These are phyloP conservation scores for Callyntrura guangdongensis DNA, from an alignment of 2,888 invertebrate species.

Conservation along the genomic window DNA sequence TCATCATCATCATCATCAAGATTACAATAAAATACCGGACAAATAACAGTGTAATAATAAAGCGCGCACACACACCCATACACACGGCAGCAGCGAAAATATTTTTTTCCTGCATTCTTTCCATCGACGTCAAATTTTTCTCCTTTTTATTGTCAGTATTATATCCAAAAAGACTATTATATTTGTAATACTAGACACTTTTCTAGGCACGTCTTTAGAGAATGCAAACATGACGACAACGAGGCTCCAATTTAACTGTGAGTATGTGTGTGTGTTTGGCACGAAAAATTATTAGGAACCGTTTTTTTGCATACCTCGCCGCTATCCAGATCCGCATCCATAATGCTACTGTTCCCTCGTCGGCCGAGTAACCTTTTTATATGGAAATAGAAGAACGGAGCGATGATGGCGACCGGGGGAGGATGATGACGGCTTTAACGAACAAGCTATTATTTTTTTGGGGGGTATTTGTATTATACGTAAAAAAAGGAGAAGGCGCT, in stretches of 20 bases:
- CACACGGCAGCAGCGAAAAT: no score
- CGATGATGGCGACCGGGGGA: conserved; percentile 2
- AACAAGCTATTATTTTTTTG: not conserved
- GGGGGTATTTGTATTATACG: not conserved
- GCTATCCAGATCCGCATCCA: conserved; percentile 66
- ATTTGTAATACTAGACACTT: no score
- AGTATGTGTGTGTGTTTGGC: no score
- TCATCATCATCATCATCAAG: not conserved
- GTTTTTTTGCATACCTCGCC: conserved; percentile 56
- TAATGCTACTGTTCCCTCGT: not conserved
- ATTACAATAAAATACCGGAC: not conserved
- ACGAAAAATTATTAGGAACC: not conserved
- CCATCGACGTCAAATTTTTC: not conserved
- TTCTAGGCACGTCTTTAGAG: no score
- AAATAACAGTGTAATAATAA: no score
- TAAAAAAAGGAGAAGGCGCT: not conserved
- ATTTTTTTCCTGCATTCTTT: not conserved
- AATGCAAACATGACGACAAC: no score
- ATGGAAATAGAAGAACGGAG: not conserved
- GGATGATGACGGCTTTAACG: conserved; percentile 4
- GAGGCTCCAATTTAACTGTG: no score
- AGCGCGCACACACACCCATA: no score
- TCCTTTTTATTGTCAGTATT: not conserved
- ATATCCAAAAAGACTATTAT: not conserved
- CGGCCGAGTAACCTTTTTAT: conserved; percentile 11